A percentile compares a stretch with the other conserved stretches of the same genome.
Evolutionary conservation across 2,797 vertebrate species (phyloP).

Genomic region (Manis javanica): DNA sequence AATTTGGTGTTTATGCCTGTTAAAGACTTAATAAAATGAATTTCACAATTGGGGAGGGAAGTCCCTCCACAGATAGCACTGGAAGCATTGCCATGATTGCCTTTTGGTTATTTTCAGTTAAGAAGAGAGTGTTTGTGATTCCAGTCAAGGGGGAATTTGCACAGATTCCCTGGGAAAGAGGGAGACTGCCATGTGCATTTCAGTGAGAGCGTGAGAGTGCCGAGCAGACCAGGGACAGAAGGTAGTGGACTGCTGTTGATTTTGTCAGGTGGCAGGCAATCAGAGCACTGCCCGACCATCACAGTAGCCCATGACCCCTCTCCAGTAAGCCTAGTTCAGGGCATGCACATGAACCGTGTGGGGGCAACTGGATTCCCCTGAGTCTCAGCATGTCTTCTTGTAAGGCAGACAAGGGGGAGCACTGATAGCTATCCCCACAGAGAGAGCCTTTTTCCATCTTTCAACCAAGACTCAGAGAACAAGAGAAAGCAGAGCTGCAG

Average conservation of each 20-base stretch:
- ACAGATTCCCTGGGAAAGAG: background rate
- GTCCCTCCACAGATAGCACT: background rate
- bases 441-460: background rate
- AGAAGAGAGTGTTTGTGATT: background rate
- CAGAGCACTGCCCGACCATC: background rate
- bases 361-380: background rate
- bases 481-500: background rate
- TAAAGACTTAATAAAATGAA: background rate
- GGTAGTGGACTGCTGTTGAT: background rate
- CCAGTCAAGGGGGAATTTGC: background rate
- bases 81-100: background rate
- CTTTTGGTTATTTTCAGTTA: background rate
- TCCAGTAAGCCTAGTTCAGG: background rate
- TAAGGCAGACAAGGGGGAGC: background rate
- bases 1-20: background rate
- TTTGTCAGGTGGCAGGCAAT: background rate
- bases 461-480: background rate
- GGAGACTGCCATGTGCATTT: background rate
- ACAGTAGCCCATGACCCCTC: background rate
- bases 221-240: background rate
- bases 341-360: background rate
- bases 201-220: background rate
- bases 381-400: background rate
- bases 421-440: background rate
- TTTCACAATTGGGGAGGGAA: conserved; percentile 1